These are phyloP conservation scores for Menidia beryllina DNA, from an alignment of 2,113 vertebrate genomes.

Conservation along the genomic window DNA sequence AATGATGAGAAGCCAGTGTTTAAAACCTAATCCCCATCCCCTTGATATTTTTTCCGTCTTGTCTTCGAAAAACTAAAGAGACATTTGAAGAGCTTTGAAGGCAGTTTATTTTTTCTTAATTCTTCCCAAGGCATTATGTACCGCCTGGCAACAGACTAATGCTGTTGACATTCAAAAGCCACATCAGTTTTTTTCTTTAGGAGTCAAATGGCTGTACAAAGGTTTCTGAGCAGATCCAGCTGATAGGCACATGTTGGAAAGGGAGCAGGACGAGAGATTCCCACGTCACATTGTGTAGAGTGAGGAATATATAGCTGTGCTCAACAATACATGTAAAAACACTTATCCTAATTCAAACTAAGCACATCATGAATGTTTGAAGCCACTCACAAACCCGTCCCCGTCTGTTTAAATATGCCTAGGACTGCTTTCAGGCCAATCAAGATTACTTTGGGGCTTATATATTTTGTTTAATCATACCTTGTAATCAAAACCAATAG, in stretches of 20 bases:
- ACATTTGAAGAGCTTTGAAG: constrained; percentile 47
- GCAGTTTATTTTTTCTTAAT: constrained; percentile 21
- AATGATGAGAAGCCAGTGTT: constrained; percentile 55
- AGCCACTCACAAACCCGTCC: neutral
- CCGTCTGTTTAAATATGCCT: neutral
- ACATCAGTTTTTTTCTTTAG: constrained; percentile 35
- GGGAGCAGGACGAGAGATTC: constrained; percentile 31
- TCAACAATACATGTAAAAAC: neutral
- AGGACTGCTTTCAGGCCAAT: neutral
- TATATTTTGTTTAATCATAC: neutral
- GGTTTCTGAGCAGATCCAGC: constrained; percentile 37
- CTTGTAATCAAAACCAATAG: neutral
- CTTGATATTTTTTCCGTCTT: constrained; percentile 56
- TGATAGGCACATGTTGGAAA: constrained; percentile 65
- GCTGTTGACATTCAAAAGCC: constrained; percentile 63
- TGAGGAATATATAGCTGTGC: neutral
- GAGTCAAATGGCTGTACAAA: constrained; percentile 16
- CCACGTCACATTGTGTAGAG: constrained; percentile 19
- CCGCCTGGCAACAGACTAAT: constrained; percentile 51
- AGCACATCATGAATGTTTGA: neutral
- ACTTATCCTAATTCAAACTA: neutral
- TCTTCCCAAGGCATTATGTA: constrained; percentile 33
- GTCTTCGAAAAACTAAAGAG: constrained; percentile 41
- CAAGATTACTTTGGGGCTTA: neutral
- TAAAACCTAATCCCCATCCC: constrained; percentile 43